Evolutionary conservation across 2,797 vertebrate species (phyloP).

Genomic region (Pitangus sulphuratus): DNA sequence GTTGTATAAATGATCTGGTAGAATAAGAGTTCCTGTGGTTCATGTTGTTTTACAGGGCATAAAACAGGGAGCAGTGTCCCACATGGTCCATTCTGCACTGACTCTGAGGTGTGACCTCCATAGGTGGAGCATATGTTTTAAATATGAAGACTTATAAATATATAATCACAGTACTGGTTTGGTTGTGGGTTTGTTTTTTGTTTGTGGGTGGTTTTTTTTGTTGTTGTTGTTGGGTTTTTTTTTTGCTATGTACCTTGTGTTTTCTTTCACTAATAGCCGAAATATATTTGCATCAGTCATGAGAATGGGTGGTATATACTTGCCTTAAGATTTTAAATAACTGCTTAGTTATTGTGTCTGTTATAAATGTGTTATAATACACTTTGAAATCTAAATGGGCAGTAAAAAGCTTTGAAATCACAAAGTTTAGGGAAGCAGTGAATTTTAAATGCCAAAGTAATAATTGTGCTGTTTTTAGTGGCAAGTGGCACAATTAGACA

Average conservation of each 20-base stretch:
- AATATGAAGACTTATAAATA: background rate
- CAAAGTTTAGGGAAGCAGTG: background rate
- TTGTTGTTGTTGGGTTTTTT: too few species aligned
- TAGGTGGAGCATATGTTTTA: background rate
- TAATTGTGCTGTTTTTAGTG: background rate
- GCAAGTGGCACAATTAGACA: background rate
- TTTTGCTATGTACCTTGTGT: background rate
- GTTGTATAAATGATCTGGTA: background rate
- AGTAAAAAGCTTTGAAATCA: background rate
- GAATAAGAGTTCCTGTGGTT: background rate
- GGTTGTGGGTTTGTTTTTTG: background rate
- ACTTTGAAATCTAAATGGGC: background rate
- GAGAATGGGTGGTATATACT: background rate
- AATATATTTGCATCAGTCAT: background rate
- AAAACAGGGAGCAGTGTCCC: background rate
- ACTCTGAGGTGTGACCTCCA: background rate
- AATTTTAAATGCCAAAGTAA: background rate
- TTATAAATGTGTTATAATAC: background rate
- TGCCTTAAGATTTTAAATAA: background rate
- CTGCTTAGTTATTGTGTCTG: background rate
- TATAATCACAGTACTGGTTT: background rate
- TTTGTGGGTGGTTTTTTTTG: background rate
- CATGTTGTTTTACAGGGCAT: background rate
- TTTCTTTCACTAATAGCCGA: background rate
- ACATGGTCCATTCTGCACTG: background rate